Evolutionary conservation across 37 sponge, comb jelly and placozoan species (phyloP), one percentile per base, ranked within the genome.

Genomic region (Agelas oroides): DNA sequence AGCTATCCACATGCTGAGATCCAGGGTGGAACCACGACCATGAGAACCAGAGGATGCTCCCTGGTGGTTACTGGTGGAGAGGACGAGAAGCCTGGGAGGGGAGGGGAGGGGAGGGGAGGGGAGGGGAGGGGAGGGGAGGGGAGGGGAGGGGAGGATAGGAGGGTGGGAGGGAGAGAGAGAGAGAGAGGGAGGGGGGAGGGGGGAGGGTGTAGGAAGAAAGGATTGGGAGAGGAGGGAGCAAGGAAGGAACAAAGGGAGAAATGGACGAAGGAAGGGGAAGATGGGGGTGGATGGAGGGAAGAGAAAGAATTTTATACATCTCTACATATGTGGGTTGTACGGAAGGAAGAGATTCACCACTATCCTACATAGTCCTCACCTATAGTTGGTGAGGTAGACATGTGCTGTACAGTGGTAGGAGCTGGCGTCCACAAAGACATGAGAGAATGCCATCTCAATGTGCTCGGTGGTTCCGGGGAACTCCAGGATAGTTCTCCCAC

Each of bases 361-460:
- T n/a, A n/a, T n/a, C n/a, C n/a, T n/a, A n/a, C n/a, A n/a, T 8
- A 46, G 8, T 46, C 46, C 69, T 67, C 30, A 93, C 96, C 96
- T 90, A 78, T 88, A 96, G 77, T 96, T 90, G 14, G 97, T 96
- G 38, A 96, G 74, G 36, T 69, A 88, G 37, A 96, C 80, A 36
- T 87, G 83, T 24, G 87, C 97, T 14, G 71, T 67, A 65, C 79
- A 89, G 52, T 84, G 78, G 27, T 61, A 41, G 30, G 87, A 83
- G 37, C 94, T 84, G 56, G 92, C 46, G 23, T 90, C 91, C 20
- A 97, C 90, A 40, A 93, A 75, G 27, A 95, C 94, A 31, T 87
- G 39, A 73, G 80, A 84, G 46, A 97, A 79, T 23, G 75, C 78
- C 86, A 93, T 83, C 80, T 97, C 98, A 61, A 93, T 81, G 13